Evolutionary conservation across 1,140 invertebrate genomes (phyloP).

Genomic region (Ptiloglossa arizonensis): DNA sequence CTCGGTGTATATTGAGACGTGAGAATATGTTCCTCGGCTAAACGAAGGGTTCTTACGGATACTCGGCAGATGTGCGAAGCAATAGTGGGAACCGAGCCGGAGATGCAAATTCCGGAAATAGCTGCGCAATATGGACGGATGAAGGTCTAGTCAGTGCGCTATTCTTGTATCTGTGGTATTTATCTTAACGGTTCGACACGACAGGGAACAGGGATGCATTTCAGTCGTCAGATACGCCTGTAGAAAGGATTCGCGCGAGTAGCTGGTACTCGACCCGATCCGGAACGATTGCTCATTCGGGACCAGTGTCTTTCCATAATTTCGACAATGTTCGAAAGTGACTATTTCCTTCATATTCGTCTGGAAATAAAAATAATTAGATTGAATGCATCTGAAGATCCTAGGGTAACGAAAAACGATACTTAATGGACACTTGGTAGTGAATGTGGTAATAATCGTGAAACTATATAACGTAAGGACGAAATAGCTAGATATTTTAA

Average conservation of each 20-base stretch:
- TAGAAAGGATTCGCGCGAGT: slow-evolving; percentile 24
- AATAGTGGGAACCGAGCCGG: slow-evolving; percentile 14
- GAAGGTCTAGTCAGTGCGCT: slow-evolving; percentile 22
- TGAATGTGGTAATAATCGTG: too few species aligned
- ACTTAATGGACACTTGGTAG: too few species aligned
- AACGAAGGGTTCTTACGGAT: slow-evolving; percentile 15
- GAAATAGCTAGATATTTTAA: too few species aligned
- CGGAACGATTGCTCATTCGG: not conserved
- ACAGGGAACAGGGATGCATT: slow-evolving; percentile 28
- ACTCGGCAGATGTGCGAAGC: slow-evolving; percentile 1
- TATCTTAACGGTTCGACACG: slow-evolving; percentile 58
- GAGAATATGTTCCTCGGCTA: slow-evolving; percentile 23
- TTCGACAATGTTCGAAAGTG: too few species aligned
- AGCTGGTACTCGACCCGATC: not conserved
- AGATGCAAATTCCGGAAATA: slow-evolving; percentile 63
- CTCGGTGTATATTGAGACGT: slow-evolving; percentile 4
- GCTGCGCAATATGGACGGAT: slow-evolving; percentile 45
- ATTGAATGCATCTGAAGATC: too few species aligned
- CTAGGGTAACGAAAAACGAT: too few species aligned
- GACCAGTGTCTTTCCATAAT: too few species aligned
- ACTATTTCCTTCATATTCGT: too few species aligned
- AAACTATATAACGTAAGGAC: too few species aligned
- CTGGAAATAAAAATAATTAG: too few species aligned
- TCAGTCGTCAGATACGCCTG: not conserved
- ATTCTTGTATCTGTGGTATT: slow-evolving; percentile 55